Evolutionary conservation across 2,797 vertebrate species (phyloP).

Genomic region (Xenops minutus): DNA sequence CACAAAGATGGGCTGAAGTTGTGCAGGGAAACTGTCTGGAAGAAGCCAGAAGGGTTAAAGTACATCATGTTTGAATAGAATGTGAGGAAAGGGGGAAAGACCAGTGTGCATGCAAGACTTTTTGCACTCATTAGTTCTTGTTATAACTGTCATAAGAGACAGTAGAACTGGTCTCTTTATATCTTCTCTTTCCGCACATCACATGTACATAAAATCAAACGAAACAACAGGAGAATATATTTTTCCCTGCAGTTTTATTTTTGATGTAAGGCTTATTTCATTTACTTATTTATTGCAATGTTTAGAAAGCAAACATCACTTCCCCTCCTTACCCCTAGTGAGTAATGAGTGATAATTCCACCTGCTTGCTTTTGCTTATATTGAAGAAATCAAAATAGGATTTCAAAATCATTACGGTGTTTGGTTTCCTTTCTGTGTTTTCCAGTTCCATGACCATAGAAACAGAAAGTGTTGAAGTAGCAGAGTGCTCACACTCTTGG

Average conservation of each 20-base stretch:
- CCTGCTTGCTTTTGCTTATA: neutral
- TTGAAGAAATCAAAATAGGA: neutral
- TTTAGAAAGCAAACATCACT: neutral
- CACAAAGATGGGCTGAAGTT: neutral
- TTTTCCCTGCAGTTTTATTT: neutral
- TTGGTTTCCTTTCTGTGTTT: neutral
- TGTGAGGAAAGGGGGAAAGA: neutral
- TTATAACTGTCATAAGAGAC: neutral
- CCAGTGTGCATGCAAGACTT: neutral
- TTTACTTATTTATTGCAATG: neutral
- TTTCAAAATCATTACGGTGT: neutral
- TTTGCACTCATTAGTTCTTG: neutral
- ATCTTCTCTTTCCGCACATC: neutral
- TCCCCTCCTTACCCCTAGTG: neutral
- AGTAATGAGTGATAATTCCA: neutral
- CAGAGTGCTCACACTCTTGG: neutral
- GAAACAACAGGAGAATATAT: accelerated
- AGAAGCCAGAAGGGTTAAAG: neutral
- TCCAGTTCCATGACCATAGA: neutral
- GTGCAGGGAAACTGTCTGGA: neutral
- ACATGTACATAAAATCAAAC: neutral
- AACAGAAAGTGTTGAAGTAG: neutral
- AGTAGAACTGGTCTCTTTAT: neutral
- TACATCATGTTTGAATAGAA: neutral
- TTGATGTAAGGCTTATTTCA: neutral